phyloP scores from a whole-genome alignment of 2,888 invertebrate species.

The Pteria penguin region DNA sequence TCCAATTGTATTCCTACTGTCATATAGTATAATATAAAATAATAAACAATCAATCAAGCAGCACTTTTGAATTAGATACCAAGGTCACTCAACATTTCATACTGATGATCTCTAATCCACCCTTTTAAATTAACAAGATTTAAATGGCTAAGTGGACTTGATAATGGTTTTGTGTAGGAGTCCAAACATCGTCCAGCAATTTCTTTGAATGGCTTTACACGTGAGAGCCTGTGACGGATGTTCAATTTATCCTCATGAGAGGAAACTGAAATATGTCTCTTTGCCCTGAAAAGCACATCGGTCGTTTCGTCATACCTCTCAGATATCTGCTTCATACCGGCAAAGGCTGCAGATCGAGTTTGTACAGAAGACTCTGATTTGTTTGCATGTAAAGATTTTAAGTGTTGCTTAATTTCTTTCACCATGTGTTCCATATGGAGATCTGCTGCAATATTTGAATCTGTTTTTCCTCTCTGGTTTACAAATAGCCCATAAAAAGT shows the following conservation, averaged over 20 bases:
- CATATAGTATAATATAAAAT: not conserved
- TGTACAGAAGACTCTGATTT: not conserved
- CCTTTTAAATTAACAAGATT: not conserved
- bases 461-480: slow-evolving; percentile 6
- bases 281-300: not conserved
- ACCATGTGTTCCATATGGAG: slow-evolving; percentile 23
- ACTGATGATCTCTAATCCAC: slow-evolving; percentile 15
- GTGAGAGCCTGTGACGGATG: not conserved
- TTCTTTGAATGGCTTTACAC: slow-evolving; percentile 7
- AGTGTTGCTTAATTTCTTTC: not conserved
- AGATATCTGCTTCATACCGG: not conserved
- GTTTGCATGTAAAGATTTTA: slow-evolving; percentile 24
- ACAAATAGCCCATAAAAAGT: slow-evolving; percentile 27
- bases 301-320: not conserved
- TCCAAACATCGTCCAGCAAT: slow-evolving; percentile 4
- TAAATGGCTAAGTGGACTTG: slow-evolving; percentile 6
- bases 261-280: not conserved
- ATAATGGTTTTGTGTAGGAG: slow-evolving; percentile 5
- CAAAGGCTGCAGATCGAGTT: not conserved
- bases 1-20: no score
- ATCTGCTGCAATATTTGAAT: slow-evolving; percentile 12
- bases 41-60: not conserved
- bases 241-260: not conserved
- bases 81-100: slow-evolving; percentile 9
- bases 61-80: slow-evolving; percentile 2